Base-by-base conservation (phyloP, 1,140 invertebrate species). In the Babylonia areolata region DNA sequence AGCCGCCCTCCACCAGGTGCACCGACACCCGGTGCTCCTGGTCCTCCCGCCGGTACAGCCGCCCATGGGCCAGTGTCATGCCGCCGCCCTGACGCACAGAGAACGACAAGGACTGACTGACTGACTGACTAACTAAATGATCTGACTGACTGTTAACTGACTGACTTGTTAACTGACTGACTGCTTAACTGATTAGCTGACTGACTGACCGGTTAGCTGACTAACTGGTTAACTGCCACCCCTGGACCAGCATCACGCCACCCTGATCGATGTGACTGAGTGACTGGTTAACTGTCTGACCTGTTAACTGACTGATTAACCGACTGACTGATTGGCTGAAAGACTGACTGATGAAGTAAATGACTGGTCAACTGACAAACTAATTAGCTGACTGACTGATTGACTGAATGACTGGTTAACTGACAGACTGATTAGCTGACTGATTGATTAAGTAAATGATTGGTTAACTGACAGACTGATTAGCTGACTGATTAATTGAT, bases 1-100 rank as follows among this genome's bases (percentile, higher is more conserved):
- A 94, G 83, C 93, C 89, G 94, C 94, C 31, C 95, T 96, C 86
- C 91, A 91, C 79, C 0, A 97, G 94, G 12, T 95, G 95, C 5
- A 95, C 93, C 6, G 95, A 95, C 42, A 89, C 90, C 31, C 97
- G 94, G 89, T 97, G 96, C 91, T 97, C 95, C 87, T 95, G 94
- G 58, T 96, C 95, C 86, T 96, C 95, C 31, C 96, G 95, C 20
- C 94, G 93, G 92, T 96, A 96, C 54, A 95, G 95, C 39, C 96
- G 96, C 0, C 96, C 96, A 89, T 96, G 96, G 20, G 96, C 97
- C 75, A 99, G 94, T 5, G 93, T 93, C 64, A 95, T 92, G 6
- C 95, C 95, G 39, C 92, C 94, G 81, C 95, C 95, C 95, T 96
- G 79, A 33, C 92, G n/a, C n/a, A n/a, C n/a, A n/a, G n/a, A n/a